These are phyloP conservation scores for Lamprotornis superbus DNA, from an alignment of 2,113 vertebrate genomes.

Conservation along the genomic window DNA sequence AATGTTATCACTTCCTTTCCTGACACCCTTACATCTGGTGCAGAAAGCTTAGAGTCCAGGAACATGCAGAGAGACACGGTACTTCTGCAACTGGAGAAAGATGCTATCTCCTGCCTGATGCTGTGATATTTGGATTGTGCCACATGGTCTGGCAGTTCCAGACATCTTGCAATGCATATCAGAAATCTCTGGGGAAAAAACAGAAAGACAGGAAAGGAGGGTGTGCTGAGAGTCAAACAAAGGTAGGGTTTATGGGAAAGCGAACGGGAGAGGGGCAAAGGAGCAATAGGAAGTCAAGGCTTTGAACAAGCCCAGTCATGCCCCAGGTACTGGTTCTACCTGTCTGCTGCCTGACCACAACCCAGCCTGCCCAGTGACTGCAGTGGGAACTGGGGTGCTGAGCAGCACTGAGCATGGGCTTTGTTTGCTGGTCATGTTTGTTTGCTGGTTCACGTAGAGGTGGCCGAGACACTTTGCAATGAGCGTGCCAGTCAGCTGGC, in stretches of 20 bases:
- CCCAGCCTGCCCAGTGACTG: slow-evolving; percentile 37
- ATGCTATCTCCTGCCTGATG: background rate
- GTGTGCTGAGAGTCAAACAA: slow-evolving; percentile 52
- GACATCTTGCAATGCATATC: background rate
- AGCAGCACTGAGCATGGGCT: background rate
- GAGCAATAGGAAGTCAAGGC: slow-evolving; percentile 41
- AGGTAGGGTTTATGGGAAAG: slow-evolving; percentile 58
- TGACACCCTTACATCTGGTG: background rate
- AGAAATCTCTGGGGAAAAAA: background rate
- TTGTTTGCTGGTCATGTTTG: background rate
- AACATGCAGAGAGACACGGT: background rate
- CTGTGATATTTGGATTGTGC: background rate
- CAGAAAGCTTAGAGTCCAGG: background rate
- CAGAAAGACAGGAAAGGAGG: background rate
- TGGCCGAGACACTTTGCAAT: fast-evolving
- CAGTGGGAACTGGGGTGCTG: background rate
- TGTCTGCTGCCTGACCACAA: slow-evolving; percentile 35
- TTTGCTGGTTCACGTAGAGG: background rate
- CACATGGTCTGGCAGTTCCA: background rate
- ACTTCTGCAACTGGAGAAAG: background rate
- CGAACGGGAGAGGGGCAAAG: slow-evolving; percentile 5
- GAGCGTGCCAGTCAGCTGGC: background rate
- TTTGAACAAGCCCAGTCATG: slow-evolving; percentile 51
- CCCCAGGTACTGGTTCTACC: slow-evolving; percentile 34
- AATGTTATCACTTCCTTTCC: background rate